Percentiles rank a stretch among this genome's conserved stretches.
These are phyloP conservation scores for Trichonephila clavata DNA, from an alignment of 1,140 invertebrate genomes.

Conservation along the genomic window DNA sequence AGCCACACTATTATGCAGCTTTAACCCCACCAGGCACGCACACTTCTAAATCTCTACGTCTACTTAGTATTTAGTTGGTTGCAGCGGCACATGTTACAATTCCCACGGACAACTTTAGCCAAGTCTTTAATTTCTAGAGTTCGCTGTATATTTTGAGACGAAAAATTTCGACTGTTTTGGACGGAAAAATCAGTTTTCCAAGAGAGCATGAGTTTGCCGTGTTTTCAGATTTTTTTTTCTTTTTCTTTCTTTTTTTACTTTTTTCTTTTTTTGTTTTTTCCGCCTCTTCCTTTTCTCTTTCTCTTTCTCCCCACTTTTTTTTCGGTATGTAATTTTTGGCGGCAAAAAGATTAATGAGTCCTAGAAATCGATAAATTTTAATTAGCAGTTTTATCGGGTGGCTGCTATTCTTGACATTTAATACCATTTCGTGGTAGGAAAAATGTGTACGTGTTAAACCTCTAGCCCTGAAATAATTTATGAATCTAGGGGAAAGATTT, in stretches of 20 bases:
- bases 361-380: slow-evolving; percentile 76
- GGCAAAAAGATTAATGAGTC: slow-evolving; percentile 76
- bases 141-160: slow-evolving; percentile 67
- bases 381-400: slow-evolving; percentile 76
- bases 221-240: slow-evolving; percentile 16
- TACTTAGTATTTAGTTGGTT: slow-evolving; percentile 48
- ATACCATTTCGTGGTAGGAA: slow-evolving; percentile 72
- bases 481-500: slow-evolving; percentile 68
- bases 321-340: slow-evolving; percentile 73
- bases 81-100: slow-evolving; percentile 47
- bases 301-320: slow-evolving; percentile 35
- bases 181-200: slow-evolving; percentile 74
- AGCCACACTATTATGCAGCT: slow-evolving; percentile 69
- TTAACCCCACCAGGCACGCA: slow-evolving; percentile 40
- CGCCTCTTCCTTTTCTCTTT: slow-evolving; percentile 46
- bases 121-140: slow-evolving; percentile 73
- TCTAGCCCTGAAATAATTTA: slow-evolving; percentile 75
- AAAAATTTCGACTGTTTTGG: slow-evolving; percentile 62
- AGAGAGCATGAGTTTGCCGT: slow-evolving; percentile 44
- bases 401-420: slow-evolving; percentile 74
- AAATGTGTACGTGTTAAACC: slow-evolving; percentile 76
- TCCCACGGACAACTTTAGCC: slow-evolving; percentile 73
- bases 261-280: slow-evolving; percentile 44
- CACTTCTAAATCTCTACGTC: background rate
- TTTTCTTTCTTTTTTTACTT: slow-evolving; percentile 43